phyloP scores from a whole-genome alignment of 2,113 vertebrate species.

The Urocolius indicus region DNA sequence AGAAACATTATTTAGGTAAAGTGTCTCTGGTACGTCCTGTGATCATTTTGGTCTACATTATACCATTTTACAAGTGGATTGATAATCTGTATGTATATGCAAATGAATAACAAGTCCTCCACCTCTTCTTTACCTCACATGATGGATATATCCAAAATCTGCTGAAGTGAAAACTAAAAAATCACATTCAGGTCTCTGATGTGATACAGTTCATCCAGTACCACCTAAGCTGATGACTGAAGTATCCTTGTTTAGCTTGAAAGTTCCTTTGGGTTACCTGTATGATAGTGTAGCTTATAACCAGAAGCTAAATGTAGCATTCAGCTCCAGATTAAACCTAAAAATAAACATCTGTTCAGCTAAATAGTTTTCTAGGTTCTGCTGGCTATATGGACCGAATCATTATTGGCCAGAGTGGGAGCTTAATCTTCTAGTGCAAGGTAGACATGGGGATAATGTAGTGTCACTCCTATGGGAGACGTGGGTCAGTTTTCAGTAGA shows the following conservation, averaged over 20 bases:
- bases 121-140: not conserved
- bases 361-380: not conserved
- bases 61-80: not conserved
- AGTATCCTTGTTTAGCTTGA: not conserved
- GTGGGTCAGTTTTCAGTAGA: not conserved
- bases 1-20: not conserved
- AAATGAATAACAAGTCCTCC: not conserved
- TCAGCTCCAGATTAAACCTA: not conserved
- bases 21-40: not conserved
- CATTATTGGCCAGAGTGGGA: not conserved
- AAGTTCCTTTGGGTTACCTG: not conserved
- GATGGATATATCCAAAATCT: not conserved
- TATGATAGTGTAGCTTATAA: not conserved
- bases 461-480: not conserved
- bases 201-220: not conserved
- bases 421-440: not conserved
- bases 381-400: not conserved
- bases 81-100: not conserved
- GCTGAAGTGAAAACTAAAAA: not conserved
- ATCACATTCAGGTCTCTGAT: not conserved
- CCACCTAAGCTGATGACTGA: not conserved
- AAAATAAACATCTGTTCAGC: not conserved
- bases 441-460: not conserved
- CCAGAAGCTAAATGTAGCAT: not conserved
- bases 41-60: not conserved